These are phyloP conservation scores for Drosophila aff. DNA, from an alignment of 1,140 invertebrate species.

Conservation along the genomic window DNA sequence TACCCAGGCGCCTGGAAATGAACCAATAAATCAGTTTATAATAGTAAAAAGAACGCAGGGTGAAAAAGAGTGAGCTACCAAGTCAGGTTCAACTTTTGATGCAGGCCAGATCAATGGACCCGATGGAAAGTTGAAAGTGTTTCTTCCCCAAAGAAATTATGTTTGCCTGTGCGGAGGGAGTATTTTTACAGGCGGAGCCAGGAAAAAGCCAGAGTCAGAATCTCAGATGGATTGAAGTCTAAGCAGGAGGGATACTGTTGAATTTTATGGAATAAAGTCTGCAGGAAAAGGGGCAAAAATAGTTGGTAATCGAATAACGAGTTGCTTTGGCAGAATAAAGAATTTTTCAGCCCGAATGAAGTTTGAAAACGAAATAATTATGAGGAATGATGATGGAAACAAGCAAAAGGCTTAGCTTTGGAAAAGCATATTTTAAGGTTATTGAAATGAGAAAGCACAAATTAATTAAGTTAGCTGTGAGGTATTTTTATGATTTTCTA, in stretches of 20 bases:
- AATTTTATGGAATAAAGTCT: not conserved
- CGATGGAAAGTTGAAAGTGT: constrained; percentile 61
- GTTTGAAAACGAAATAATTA: not conserved
- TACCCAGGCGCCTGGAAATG: constrained; percentile 61
- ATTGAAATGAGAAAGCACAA: not conserved
- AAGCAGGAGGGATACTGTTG: constrained; percentile 1
- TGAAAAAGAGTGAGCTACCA: constrained; percentile 34
- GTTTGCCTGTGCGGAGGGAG: constrained; percentile 47
- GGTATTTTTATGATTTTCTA: too few relatives aligned
- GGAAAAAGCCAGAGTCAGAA: not conserved
- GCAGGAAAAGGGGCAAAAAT: not conserved
- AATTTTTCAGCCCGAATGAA: not conserved
- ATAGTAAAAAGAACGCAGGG: constrained; percentile 57
- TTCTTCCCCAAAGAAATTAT: constrained; percentile 58
- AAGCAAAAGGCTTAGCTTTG: too few relatives aligned
- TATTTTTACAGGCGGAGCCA: not conserved
- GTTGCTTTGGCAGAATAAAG: not conserved
- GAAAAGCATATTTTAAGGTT: not conserved
- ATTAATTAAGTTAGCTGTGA: not conserved
- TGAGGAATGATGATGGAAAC: not conserved
- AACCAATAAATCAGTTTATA: constrained; percentile 83
- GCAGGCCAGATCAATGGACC: constrained; percentile 59
- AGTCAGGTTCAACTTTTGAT: constrained; percentile 70
- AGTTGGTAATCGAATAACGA: constrained; percentile 8
- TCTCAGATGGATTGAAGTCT: constrained; percentile 8